Evolutionary conservation across 2,888 invertebrate genomes (phyloP).

Genomic region (Eupithecia centaureata): DNA sequence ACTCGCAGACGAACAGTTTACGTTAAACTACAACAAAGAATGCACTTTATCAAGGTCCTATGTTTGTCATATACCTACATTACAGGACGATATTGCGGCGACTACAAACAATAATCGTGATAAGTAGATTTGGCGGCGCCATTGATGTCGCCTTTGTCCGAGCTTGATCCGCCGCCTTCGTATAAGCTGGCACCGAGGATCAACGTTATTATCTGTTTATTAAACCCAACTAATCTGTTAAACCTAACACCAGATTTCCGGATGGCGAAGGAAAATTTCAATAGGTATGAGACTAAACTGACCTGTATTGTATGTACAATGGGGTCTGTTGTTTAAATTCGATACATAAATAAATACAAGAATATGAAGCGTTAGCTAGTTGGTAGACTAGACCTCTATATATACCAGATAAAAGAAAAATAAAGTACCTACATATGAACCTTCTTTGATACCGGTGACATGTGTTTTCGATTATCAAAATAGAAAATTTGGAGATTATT

Average conservation of each 20-base stretch:
- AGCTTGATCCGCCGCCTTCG: constrained; percentile 70
- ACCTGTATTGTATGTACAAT: too few species aligned
- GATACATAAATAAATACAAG: too few species aligned
- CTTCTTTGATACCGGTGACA: too few species aligned
- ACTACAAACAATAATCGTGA: constrained; percentile 78
- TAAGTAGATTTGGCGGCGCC: constrained; percentile 79
- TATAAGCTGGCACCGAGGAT: constrained; percentile 14
- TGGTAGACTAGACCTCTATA: too few species aligned
- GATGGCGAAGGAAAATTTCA: neutral
- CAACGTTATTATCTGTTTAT: constrained; percentile 13
- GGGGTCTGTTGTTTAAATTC: too few species aligned
- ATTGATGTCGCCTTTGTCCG: constrained; percentile 80
- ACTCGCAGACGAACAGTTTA: constrained; percentile 9
- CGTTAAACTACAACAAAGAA: constrained; percentile 13
- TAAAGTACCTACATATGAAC: too few species aligned
- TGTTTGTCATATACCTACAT: constrained; percentile 61
- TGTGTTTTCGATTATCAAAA: too few species aligned
- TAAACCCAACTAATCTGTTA: neutral
- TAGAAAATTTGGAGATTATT: too few species aligned
- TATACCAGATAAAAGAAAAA: too few species aligned
- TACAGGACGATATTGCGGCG: constrained; percentile 70
- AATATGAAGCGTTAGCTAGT: too few species aligned
- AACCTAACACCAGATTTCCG: constrained; percentile 6
- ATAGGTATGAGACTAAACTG: neutral
- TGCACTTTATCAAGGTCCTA: constrained; percentile 40